Evolutionary conservation across 2,888 invertebrate genomes (phyloP).

Genomic region (Mesopsocus fuscifrons): DNA sequence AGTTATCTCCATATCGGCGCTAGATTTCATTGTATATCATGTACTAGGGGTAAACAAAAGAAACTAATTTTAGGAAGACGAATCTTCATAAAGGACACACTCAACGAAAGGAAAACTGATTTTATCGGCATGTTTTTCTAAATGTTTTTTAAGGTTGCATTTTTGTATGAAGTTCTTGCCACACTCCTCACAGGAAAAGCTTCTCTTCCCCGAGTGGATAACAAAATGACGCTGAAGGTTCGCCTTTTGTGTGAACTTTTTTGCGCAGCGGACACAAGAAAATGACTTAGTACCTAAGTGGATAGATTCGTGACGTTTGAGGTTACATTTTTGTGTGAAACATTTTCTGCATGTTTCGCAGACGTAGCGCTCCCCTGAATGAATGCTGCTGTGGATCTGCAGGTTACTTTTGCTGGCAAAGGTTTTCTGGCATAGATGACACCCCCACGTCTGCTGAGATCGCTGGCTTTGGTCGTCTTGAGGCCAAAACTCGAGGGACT

Average conservation of each 20-base stretch:
- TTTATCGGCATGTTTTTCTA: neutral
- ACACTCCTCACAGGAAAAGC: neutral
- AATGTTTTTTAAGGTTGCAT: neutral
- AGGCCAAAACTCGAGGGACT: too few species aligned
- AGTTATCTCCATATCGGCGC: too few species aligned
- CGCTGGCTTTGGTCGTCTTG: too few species aligned
- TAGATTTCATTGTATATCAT: too few species aligned
- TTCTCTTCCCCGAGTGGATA: neutral
- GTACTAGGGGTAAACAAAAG: too few species aligned
- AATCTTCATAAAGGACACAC: neutral
- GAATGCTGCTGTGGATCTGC: neutral
- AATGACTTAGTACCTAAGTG: neutral
- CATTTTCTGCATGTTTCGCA: neutral
- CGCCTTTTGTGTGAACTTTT: neutral
- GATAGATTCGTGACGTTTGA: neutral
- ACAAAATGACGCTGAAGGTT: neutral
- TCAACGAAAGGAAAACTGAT: neutral
- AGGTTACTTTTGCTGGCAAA: neutral
- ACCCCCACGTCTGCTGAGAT: neutral
- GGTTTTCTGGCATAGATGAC: neutral
- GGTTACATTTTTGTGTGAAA: neutral
- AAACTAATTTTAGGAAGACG: too few species aligned
- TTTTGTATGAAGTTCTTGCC: neutral
- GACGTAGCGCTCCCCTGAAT: neutral
- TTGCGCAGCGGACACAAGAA: neutral